Evolutionary conservation across 2,888 invertebrate species (phyloP), one percentile per base, ranked within the genome.

Genomic region (Zhengitettix transpicula): DNA sequence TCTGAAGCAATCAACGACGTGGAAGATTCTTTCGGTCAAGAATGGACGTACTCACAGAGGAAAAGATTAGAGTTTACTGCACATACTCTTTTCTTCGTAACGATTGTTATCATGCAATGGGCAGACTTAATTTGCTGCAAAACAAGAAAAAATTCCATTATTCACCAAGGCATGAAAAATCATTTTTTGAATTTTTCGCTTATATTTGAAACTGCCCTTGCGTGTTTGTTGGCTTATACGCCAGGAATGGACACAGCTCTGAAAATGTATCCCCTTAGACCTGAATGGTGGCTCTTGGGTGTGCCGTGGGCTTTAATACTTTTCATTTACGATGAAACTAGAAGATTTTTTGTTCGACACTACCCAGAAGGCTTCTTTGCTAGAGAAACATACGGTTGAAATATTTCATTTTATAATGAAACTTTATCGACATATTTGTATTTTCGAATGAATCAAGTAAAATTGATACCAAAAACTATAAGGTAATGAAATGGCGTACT

Each of bases 51-150:
- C 57, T 14, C 72, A 14, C 81, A 80, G 66, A 77, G 86, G 55
- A 85, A 84, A 74, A 76, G 78, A 66, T 69, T 85, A 61, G 79
- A 87, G 68, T 82, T 81, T 65, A 83, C 83, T 42, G 80, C 83
- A 65, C 83, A 87, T 68, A 84, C 85, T 9, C 80, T 85, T 16
- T 87, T 86, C 74, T 87, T 87, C 67, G 78, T 84, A 10, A 79
- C 86, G 8, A 80, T 87, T 59, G 85, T 87, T 42, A 74, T 85
- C 60, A 82, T 81, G 42, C 87, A 87, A 71, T 83, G 86, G 79
- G 80, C 81, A 68, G 86, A 87, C 74, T 76, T 85, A 62, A 73
- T 87, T 65, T 82, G 86, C 72, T 85, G 85, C 71, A 87, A 85
- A 71, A 87, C 87, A 8, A 75, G 86, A 68, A 79, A 81, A 67